These are phyloP conservation scores for Troides oblongomaculatus DNA, from an alignment of 2,888 invertebrate species.

Conservation along the genomic window DNA sequence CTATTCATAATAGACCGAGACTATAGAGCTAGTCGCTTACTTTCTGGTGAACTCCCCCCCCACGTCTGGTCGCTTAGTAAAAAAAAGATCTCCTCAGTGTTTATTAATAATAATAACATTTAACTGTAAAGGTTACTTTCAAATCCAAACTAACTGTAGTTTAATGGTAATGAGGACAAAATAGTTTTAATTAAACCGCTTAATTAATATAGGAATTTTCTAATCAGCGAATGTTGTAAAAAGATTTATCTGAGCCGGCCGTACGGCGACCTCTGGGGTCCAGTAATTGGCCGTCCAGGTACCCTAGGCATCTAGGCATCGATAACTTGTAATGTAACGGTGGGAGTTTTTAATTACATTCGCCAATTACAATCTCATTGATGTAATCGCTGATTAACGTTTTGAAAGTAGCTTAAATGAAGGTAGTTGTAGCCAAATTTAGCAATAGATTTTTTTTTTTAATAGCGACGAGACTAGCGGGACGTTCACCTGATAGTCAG, in stretches of 20 bases:
- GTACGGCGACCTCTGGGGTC: slow-evolving; percentile 53
- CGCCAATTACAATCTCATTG: slow-evolving; percentile 18
- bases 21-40: too few relatives aligned
- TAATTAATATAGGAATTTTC: slow-evolving; percentile 76
- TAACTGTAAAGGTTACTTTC: too few relatives aligned
- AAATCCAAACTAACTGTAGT: neutral
- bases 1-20: too few relatives aligned
- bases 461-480: too few relatives aligned
- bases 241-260: slow-evolving; percentile 65
- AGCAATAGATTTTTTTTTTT: too few relatives aligned
- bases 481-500: too few relatives aligned
- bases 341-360: slow-evolving; percentile 21
- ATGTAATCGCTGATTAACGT: neutral
- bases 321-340: slow-evolving; percentile 30
- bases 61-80: too few relatives aligned
- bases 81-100: too few relatives aligned
- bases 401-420: too few relatives aligned
- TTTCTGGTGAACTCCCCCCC: too few relatives aligned
- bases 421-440: too few relatives aligned
- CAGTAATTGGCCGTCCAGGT: slow-evolving; percentile 49
- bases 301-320: slow-evolving; percentile 42
- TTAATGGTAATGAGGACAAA: slow-evolving; percentile 33
- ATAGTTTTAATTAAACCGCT: slow-evolving; percentile 63
- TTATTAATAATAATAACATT: too few relatives aligned
- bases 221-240: slow-evolving; percentile 72